A percentile compares a stretch with the other conserved stretches of the same genome.
These are phyloP conservation scores for Diplolepis rosae DNA, from an alignment of 2,888 invertebrate species.

Conservation along the genomic window DNA sequence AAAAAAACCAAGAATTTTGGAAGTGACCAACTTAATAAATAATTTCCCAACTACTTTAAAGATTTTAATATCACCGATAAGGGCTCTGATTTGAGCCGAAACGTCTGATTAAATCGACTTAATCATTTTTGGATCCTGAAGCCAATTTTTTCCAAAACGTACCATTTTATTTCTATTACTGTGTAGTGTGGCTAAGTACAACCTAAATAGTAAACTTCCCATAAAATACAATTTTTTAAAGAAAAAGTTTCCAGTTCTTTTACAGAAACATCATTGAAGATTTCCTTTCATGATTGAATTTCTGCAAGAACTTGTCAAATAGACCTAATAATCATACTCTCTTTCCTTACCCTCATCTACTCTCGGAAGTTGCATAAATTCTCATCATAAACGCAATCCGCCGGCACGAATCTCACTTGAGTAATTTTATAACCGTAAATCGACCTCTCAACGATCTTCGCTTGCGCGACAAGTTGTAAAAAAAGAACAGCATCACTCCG, in stretches of 20 bases:
- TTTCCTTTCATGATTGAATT: neutral
- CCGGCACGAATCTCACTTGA: constrained; percentile 65
- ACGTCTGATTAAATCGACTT: no score
- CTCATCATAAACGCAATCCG: constrained; percentile 53
- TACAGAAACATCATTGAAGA: neutral
- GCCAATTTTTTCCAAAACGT: no score
- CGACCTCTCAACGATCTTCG: constrained; percentile 68
- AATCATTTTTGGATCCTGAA: no score
- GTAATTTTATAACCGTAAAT: constrained; percentile 72
- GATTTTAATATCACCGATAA: no score
- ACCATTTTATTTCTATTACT: no score
- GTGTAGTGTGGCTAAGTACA: no score
- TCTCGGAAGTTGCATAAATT: constrained; percentile 55
- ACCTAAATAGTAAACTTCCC: no score
- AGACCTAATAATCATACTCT: neutral
- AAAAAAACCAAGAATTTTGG: no score
- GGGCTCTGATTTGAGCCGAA: no score
- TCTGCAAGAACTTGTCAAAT: neutral
- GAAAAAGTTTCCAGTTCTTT: neutral
- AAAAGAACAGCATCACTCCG: constrained; percentile 36
- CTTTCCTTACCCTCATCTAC: constrained; percentile 28
- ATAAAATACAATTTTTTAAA: neutral
- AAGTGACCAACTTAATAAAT: no score
- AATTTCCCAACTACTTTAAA: no score
- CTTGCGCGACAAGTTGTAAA: constrained; percentile 35